Evolutionary conservation across 1,140 invertebrate species (phyloP), one percentile per base, ranked within the genome.

Genomic region (Drosophila kohkoa): DNA sequence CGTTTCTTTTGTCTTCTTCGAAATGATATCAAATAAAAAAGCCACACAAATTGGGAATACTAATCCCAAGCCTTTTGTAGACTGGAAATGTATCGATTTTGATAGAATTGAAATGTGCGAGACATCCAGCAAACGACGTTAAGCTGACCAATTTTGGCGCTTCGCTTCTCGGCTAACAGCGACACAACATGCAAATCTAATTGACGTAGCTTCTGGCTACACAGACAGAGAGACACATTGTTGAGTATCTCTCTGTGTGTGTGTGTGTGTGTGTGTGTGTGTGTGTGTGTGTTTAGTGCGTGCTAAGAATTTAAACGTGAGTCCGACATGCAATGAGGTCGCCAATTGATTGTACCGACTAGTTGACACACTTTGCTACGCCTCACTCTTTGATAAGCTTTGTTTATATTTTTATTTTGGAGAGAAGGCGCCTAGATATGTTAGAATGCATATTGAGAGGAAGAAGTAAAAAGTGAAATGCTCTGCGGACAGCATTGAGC

Each of bases 331-430:
- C 57, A 75, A 62, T 43, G 58, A 46, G 66, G 58, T 75, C 66
- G 52, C 52, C 46, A 43, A 67, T 32, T 48, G 49, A 52, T 58
- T 45, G 41, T 11, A 28, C 25, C 54, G 64, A 74, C 54, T 41
- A 48, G 45, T 52, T 76, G 73, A 71, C 73, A 75, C 67, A 75
- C 66, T 75, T 75, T 15, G 54, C 63, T 75, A 0, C 20, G 20
- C 20, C 4, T 25, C 3, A 25, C 20, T 25, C 20, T 15, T 46
- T 52, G 46, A 49, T 59, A 58, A 67, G 16, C 54, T 11, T 8
- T 8, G 7, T 5, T 10, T 3, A 4, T 8, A 13, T 5, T 38
- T 35, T 55, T 35, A 10, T 38, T 8, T 38, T 10, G 35, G 5
- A 32, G 32, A 32, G 30, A 28, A 1, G 10, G 8, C 15, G n/a